Base-by-base conservation (phyloP, 2,113 vertebrate species). In the Microcebus tavaratra region DNA sequence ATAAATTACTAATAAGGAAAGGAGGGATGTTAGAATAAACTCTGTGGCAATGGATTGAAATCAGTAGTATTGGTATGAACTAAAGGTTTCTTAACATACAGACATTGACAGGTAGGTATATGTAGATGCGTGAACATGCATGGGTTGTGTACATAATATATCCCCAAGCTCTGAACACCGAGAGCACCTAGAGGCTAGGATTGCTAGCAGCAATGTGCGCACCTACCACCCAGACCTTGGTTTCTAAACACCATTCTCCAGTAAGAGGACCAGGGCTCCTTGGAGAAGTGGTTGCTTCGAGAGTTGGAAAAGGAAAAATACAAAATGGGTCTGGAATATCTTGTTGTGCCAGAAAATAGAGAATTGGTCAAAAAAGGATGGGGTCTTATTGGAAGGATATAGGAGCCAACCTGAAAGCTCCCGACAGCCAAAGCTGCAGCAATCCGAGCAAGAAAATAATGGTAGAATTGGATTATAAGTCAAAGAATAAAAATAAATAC, bases 221-320 rank as follows among this genome's bases (percentile, higher is more conserved):
- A 48, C 12, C 23, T 72, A 42, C 31, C 79, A 82, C 27, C 14
- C n/a, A 68, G 11, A 94, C 82, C 20, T 85, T 61, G 83, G 59
- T 81, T 95, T 96, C 91, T 88, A 97, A 96, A 88, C 34, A 48
- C 53, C 53, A 31, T 78, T 79, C 27, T 91, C 55, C 61, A 50
- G 31, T 81, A 72, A 89, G 72, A 94, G 61, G 48, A 25, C 29
- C 59, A 94, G 72, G 34, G 10, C 39, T 91, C 53, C 67, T 93
- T 80, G 65, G 20, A 95, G 36, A 91, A 81, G 31, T 75, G 36
- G 17, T 68, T 39, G 48, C 31, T 87, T 72, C 18, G 45, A 83
- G 57, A 95, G 27, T 39, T 87, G 36, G 34, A 53, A 45, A 31
- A 87, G 18, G 75, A 59, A 70, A 90, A 93, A 83, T 27, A 70